Evolutionary conservation across 2,888 invertebrate species (phyloP), one percentile per base, ranked within the genome.

Genomic region (Ophraella communa): DNA sequence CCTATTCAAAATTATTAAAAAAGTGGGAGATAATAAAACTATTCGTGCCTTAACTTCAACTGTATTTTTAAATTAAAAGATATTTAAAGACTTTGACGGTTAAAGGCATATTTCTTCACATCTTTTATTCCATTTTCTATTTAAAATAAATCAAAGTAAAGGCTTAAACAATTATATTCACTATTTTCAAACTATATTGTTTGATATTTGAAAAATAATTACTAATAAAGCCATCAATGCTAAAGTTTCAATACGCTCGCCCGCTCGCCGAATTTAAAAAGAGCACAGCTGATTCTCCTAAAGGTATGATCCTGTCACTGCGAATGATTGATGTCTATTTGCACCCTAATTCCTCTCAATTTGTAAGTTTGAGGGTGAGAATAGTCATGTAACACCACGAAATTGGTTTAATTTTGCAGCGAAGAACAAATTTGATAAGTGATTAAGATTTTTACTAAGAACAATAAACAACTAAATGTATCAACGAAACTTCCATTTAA

Each of bases 321-420:
- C 11, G 23, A 52, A 30, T 60, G 60, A 60, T 60, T 60, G 52
- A 60, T 60, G 60, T 52, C 42, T 44, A 44, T 60, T 60, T 60
- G 52, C 60, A 60, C 60, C 60, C 60, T 53, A 60, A 60, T 52
- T 60, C 52, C 60, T 53, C 52, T 52, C 52, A 60, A 60, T 60
- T 53, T 60, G 52, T 60, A 30, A 60, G 52, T 60, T 44, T 60
- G 24, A 53, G 52, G 52, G 52, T 52, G 60, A 45, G 23, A 30
- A 60, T 52, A 60, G 60, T 52, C 59, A 52, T 59, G 59, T 52
- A 59, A 59, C 42, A 21, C 23, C 52, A 42, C 53, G 47, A 60
- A 52, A 52, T 60, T 21, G 44, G 60, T 51, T 53, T 53, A 51
- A 59, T 52, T 52, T 59, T 44, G 51, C 49, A 21, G 35, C 27